These are phyloP conservation scores for Bryconaethiops microstoma DNA, from an alignment of 2,797 vertebrate genomes.

Conservation along the genomic window DNA sequence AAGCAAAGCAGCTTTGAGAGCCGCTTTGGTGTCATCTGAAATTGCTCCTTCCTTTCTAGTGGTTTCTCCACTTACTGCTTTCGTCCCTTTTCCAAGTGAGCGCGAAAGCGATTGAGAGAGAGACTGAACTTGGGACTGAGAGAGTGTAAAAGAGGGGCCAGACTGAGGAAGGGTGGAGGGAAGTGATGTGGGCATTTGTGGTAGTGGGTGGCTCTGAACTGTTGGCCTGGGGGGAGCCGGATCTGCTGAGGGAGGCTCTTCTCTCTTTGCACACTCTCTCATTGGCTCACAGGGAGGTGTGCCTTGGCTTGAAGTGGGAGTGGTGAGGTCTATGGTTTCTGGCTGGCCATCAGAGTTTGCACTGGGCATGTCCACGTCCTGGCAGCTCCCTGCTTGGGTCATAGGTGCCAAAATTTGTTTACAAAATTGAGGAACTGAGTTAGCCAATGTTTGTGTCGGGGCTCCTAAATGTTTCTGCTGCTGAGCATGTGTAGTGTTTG, in stretches of 20 bases:
- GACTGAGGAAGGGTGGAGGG: conserved; percentile 63
- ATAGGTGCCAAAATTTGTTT: conserved; percentile 67
- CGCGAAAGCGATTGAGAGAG: conserved; percentile 78
- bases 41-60: conserved; percentile 88
- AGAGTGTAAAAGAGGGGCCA: conserved; percentile 74
- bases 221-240: conserved; percentile 11
- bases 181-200: conserved; percentile 47
- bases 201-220: conserved; percentile 50
- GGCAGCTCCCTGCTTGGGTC: conserved; percentile 66
- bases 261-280: conserved; percentile 65
- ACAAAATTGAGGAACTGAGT: conserved; percentile 63
- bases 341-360: conserved; percentile 78
- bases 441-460: conserved; percentile 60
- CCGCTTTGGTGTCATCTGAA: conserved; percentile 92
- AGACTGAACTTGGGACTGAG: conserved; percentile 74
- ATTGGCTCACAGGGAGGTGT: conserved; percentile 65
- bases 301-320: conserved; percentile 75
- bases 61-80: conserved; percentile 68
- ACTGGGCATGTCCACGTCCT: conserved; percentile 90
- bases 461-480: conserved; percentile 54
- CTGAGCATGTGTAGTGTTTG: conserved; percentile 60
- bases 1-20: conserved; percentile 88
- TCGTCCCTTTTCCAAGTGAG: conserved; percentile 71
- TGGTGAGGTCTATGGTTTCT: conserved; percentile 86
- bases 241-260: conserved; percentile 54